Evolutionary conservation across 64 coral and sea anemone genomes (phyloP).

Genomic region (Montipora cactus): DNA sequence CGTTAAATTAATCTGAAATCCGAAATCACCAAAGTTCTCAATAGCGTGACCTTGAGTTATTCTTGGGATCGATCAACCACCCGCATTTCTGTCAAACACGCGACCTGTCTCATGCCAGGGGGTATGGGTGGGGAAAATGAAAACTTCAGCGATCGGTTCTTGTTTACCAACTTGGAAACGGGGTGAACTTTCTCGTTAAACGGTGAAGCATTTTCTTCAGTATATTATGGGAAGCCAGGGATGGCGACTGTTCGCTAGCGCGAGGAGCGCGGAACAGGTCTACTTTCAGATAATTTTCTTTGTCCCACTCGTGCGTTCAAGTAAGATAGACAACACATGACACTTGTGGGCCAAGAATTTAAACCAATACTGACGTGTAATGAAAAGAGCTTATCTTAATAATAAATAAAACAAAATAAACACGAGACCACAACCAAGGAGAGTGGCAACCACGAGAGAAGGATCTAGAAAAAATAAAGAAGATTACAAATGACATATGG

Average conservation of each 20-base stretch:
- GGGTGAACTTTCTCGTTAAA: neutral
- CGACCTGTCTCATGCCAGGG: conserved; percentile 45
- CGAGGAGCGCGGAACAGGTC: neutral
- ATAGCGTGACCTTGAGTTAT: conserved; percentile 66
- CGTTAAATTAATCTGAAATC: conserved; percentile 10
- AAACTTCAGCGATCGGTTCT: neutral
- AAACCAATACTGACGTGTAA: conserved; percentile 19
- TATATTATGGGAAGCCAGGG: too few species aligned
- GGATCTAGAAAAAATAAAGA: neutral
- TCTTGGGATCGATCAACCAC: conserved; percentile 51
- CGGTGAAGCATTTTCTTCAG: neutral
- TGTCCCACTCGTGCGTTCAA: neutral
- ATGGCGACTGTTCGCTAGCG: neutral
- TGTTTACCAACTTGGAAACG: neutral
- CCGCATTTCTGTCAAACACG: conserved; percentile 55
- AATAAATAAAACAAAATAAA: conserved; percentile 19
- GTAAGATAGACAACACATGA: neutral
- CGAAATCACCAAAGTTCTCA: neutral
- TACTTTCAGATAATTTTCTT: neutral
- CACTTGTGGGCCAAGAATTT: neutral
- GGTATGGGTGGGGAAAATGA: neutral
- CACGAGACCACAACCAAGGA: neutral
- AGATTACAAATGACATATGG: neutral
- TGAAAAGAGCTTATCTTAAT: conserved; percentile 36
- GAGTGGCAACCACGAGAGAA: neutral